Evolutionary conservation across 2,113 vertebrate species (phyloP), one percentile per base, ranked within the genome.

Genomic region (Microtus oregoni): DNA sequence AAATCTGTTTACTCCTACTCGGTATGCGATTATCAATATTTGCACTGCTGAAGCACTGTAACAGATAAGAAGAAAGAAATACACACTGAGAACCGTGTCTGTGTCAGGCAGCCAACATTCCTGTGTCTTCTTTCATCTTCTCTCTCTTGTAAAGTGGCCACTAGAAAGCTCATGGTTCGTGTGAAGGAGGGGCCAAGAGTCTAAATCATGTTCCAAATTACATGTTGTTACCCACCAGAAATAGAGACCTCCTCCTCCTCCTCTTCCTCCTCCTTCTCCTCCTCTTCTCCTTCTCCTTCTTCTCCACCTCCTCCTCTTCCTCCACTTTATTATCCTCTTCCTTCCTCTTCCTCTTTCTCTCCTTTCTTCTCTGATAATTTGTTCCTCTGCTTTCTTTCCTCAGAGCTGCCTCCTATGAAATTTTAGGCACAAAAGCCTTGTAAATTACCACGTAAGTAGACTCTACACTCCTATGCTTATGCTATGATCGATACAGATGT

Each of bases 401-500:
- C 65, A 35, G 81, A 82, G 32, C 17, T 35, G 9, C 28, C 13
- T 67, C 19, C 44, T 10, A 0, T 13, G 2, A 32, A 61, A 55
- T 44, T 26, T 3, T 44, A 92, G 85, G 12, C 72, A 86, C 70
- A 94, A 72, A 93, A 67, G n/a, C 50, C 76, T 92, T 86, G 58
- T 32, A 55, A 79, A 50, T 26, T 55, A 0, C 38, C 44, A 73
- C 10, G 10, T 10, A 67, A 5, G 30, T 83, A 30, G 81, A 83
- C 58, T 63, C 28, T 22, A 19, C 5, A 28, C 26, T 38, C 17
- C 38, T 92, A 12, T 3, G 9, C 88, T 63, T 86, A 77, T 32
- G 58, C 15, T 35, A 9, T 35, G 38, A 65, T 50, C 32, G 85
- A 35, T 13, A 91, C 44, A 89, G 78, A 79, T 14, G 32, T 83